phyloP scores from a whole-genome alignment of 2,113 vertebrate species.

The Prochilodus magdalenae region DNA sequence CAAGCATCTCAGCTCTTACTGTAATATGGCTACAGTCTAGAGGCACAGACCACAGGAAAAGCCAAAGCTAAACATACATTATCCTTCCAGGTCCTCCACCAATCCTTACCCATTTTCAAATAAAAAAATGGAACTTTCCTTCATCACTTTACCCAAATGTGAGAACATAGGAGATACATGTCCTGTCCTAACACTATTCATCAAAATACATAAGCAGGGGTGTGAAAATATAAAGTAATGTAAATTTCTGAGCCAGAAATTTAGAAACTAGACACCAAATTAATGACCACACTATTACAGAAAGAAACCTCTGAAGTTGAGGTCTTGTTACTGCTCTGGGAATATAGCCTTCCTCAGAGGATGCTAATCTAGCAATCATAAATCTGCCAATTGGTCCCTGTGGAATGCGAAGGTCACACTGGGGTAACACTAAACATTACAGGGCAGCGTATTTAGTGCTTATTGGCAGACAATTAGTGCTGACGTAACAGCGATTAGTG shows the following conservation, averaged over 20 bases:
- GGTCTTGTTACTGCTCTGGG: neutral
- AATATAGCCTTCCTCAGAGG: constrained; percentile 4
- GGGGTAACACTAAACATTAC: constrained; percentile 33
- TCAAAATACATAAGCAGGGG: neutral
- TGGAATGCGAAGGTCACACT: constrained; percentile 33
- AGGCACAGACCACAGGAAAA: constrained; percentile 36
- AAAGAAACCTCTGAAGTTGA: neutral
- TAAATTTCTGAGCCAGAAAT: neutral
- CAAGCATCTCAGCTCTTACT: constrained; percentile 46
- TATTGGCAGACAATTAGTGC: constrained; percentile 53
- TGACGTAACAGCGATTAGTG: constrained; percentile 47
- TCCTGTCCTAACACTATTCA: neutral
- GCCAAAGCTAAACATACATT: neutral
- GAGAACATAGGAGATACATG: neutral
- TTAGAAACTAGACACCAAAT: neutral
- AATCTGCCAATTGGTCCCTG: constrained; percentile 33
- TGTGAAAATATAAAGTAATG: neutral
- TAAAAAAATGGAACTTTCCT: neutral
- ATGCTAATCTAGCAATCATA: constrained; percentile 36
- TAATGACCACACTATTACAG: neutral
- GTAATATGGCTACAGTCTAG: constrained; percentile 35
- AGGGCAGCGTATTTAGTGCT: constrained; percentile 43
- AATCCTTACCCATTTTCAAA: neutral
- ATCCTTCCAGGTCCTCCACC: neutral
- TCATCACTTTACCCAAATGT: neutral